Conservation (phyloP, 2,113 vertebrate genomes). For the Clupea harengus region DNA sequence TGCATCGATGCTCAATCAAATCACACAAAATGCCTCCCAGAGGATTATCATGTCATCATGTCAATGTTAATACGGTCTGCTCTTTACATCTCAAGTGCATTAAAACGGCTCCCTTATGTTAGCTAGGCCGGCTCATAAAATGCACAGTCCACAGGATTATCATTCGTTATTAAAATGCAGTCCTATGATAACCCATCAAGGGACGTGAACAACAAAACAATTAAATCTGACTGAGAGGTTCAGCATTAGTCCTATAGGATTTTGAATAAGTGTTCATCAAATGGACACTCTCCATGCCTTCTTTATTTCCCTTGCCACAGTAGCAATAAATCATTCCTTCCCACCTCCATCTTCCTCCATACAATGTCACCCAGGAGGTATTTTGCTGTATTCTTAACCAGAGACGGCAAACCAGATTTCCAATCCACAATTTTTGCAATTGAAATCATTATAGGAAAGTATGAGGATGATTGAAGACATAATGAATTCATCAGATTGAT, state of each 20-base stretch:
- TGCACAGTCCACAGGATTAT: background rate
- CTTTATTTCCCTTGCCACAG: background rate
- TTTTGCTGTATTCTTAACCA: background rate
- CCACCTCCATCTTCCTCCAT: background rate
- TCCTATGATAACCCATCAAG: background rate
- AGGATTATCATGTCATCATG: background rate
- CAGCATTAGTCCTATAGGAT: background rate
- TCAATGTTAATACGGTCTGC: background rate
- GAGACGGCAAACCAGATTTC: background rate
- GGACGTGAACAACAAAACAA: background rate
- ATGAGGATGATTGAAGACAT: background rate
- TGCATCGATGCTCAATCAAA: background rate
- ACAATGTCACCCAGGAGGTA: background rate
- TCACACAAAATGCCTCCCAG: background rate
- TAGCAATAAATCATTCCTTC: background rate
- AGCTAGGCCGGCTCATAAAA: background rate
- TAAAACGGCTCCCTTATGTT: background rate
- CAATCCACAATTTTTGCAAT: background rate
- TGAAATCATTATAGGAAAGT: background rate
- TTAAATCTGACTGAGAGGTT: background rate
- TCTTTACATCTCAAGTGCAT: background rate
- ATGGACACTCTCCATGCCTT: background rate
- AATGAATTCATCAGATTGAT: background rate
- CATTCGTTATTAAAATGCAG: conserved; percentile 4
- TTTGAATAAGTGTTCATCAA: background rate